phyloP scores from a whole-genome alignment of 2,113 vertebrate genomes.

The Anser brachyrhynchus region DNA sequence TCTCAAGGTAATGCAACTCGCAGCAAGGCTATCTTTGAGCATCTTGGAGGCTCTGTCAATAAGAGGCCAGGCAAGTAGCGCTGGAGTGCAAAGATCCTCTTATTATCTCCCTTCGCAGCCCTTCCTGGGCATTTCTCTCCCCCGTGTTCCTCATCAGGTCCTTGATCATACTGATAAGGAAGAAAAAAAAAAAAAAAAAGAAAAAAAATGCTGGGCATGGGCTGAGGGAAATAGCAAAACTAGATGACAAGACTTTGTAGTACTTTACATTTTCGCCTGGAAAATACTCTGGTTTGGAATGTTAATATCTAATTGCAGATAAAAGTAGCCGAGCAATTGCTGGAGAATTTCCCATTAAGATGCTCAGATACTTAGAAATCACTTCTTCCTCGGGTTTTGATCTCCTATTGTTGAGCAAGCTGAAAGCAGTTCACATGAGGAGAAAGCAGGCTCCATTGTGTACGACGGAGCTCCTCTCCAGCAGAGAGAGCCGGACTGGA shows the following conservation, averaged over 20 bases:
- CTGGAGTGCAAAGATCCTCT: not conserved
- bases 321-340: constrained; percentile 48
- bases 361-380: constrained; percentile 49
- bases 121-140: constrained; percentile 10
- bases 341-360: constrained; percentile 74
- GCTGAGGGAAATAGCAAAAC: not conserved
- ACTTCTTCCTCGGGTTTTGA: not conserved
- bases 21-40: constrained; percentile 40
- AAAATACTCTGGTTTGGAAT: constrained; percentile 27
- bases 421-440: not conserved
- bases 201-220: not conserved
- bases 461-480: not conserved
- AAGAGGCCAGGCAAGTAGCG: not conserved
- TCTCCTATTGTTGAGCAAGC: constrained; percentile 42
- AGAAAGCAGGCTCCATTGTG: not conserved
- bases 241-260: not conserved
- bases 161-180: constrained; percentile 5
- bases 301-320: constrained; percentile 68
- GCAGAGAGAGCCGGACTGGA: not conserved
- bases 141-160: constrained; percentile 48
- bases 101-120: not conserved
- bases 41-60: constrained; percentile 50
- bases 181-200: not conserved
- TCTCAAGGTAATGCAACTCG: constrained; percentile 22
- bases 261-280: constrained; percentile 29